These are phyloP conservation scores for Tangara arthus DNA, from an alignment of 2,797 vertebrate genomes.

Conservation along the genomic window DNA sequence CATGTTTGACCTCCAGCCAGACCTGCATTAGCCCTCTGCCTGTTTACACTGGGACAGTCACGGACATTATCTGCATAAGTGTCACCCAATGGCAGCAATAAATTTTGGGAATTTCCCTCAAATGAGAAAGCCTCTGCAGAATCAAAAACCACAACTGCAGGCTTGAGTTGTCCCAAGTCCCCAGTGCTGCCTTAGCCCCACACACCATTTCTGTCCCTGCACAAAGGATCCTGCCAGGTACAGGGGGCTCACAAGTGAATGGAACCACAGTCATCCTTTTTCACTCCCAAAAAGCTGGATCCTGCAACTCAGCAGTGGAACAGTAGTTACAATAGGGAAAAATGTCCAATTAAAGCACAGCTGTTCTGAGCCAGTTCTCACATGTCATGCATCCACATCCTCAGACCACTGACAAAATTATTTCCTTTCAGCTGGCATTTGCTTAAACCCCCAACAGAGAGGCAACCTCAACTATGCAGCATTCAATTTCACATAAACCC, in stretches of 20 bases:
- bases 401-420: not conserved
- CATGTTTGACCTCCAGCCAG: not conserved
- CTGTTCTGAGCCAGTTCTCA: not conserved
- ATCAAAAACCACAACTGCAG: not conserved
- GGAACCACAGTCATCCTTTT: not conserved
- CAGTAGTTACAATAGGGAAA: not conserved
- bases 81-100: not conserved
- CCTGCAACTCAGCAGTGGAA: not conserved
- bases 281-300: not conserved
- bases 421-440: not conserved
- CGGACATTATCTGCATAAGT: not conserved
- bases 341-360: not conserved
- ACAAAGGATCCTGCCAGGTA: not conserved
- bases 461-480: not conserved
- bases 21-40: not conserved
- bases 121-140: not conserved
- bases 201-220: not conserved
- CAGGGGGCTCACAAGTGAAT: not conserved
- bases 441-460: not conserved
- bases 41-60: not conserved
- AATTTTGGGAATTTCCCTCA: not conserved
- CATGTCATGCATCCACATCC: not conserved
- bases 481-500: not conserved
- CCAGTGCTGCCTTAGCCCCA: not conserved
- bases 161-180: accelerated